Evolutionary conservation across 2,888 invertebrate species (phyloP).

Genomic region (Melikaiella ostensackeni): DNA sequence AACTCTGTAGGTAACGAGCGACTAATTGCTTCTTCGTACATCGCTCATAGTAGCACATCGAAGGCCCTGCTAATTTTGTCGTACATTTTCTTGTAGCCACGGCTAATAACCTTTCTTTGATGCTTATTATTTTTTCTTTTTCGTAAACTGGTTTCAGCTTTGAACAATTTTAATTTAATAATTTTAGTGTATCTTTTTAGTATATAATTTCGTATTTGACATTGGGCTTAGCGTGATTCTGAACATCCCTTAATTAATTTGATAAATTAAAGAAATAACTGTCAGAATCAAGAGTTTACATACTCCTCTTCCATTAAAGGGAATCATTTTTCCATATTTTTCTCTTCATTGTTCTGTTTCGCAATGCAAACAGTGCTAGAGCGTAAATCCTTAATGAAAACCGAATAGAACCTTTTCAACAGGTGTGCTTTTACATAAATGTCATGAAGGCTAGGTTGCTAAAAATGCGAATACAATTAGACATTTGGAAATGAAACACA

Average conservation of each 20-base stretch:
- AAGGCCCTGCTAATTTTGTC: neutral
- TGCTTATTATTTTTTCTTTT: neutral
- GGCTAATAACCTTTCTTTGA: slow-evolving; percentile 7
- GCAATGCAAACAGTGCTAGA: neutral
- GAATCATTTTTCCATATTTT: no score
- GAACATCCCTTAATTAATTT: no score
- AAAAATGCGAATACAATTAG: neutral
- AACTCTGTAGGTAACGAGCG: slow-evolving; percentile 42
- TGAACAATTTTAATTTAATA: neutral
- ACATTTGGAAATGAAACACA: neutral
- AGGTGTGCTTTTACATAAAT: neutral
- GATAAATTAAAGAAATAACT: no score
- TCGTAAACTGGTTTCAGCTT: neutral
- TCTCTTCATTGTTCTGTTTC: no score
- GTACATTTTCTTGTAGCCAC: neutral
- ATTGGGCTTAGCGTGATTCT: neutral
- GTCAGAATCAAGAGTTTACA: no score
- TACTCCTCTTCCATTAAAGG: no score
- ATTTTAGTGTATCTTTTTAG: neutral
- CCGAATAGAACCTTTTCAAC: neutral
- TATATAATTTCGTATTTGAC: neutral
- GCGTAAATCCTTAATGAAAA: neutral
- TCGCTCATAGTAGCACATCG: slow-evolving; percentile 16
- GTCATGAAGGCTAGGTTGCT: neutral
- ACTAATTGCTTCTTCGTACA: slow-evolving; percentile 42